Evolutionary conservation across 1,140 invertebrate species (phyloP).

Genomic region (Panagrolaimus sp.): DNA sequence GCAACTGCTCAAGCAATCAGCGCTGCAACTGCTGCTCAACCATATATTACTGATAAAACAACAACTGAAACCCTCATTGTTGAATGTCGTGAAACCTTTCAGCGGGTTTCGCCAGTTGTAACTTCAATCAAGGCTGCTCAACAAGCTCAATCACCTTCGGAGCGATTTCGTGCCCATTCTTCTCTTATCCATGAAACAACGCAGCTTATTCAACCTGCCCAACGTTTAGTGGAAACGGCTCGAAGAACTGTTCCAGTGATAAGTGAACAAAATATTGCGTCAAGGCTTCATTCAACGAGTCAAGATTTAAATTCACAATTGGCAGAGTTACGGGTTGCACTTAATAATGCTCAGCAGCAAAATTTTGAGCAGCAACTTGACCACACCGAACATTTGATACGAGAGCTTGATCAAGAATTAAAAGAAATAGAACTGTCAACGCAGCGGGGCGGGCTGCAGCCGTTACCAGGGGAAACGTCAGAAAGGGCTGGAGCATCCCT

Average conservation of each 20-base stretch:
- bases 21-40: constrained; percentile 53
- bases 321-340: constrained; percentile 72
- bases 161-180: constrained; percentile 50
- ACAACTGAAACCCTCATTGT: constrained; percentile 71
- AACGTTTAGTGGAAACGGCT: constrained; percentile 68
- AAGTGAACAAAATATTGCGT: constrained; percentile 69
- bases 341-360: constrained; percentile 75
- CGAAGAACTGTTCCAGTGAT: constrained; percentile 79
- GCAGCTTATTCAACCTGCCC: constrained; percentile 62
- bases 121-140: constrained; percentile 67
- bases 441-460: constrained; percentile 65
- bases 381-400: constrained; percentile 64
- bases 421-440: constrained; percentile 69
- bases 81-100: constrained; percentile 71
- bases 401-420: constrained; percentile 73
- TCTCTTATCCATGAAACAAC: constrained; percentile 49
- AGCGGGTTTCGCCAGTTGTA: constrained; percentile 68
- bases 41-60: constrained; percentile 66
- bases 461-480: constrained; percentile 75
- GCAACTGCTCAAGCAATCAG: constrained; percentile 79
- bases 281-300: constrained; percentile 69
- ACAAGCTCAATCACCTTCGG: constrained; percentile 68
- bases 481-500: constrained; percentile 58
- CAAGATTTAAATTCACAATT: constrained; percentile 72
- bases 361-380: constrained; percentile 75